Evolutionary conservation across 2,888 invertebrate species (phyloP).

Genomic region (Idaea biselata): DNA sequence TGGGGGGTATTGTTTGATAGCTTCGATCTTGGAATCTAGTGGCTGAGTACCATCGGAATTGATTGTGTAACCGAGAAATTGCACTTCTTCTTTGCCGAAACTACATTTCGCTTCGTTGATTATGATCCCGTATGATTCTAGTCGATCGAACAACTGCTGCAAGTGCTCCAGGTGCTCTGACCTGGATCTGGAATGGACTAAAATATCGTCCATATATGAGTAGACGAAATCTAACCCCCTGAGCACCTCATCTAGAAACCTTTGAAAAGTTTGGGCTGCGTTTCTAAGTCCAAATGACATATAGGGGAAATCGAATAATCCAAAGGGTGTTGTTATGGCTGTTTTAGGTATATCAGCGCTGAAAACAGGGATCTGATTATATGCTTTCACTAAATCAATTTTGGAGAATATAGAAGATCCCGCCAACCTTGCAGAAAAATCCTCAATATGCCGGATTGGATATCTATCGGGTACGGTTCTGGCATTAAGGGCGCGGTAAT

Average conservation of each 20-base stretch:
- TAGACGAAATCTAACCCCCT: constrained; percentile 39
- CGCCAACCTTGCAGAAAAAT: constrained; percentile 5
- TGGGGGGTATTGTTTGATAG: neutral
- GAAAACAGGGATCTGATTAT: constrained; percentile 47
- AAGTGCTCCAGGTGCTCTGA: constrained; percentile 23
- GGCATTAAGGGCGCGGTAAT: constrained; percentile 38
- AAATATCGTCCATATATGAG: too few relatives aligned
- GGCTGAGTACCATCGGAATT: constrained; percentile 4
- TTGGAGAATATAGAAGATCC: constrained; percentile 8
- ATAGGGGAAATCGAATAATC: constrained; percentile 38
- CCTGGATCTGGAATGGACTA: constrained; percentile 19
- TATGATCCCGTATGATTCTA: constrained; percentile 19
- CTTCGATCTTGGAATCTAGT: neutral
- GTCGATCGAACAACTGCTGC: constrained; percentile 14
- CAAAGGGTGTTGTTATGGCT: constrained; percentile 34
- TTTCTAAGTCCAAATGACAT: constrained; percentile 52
- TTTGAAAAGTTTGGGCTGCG: constrained; percentile 52
- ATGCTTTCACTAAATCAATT: constrained; percentile 32
- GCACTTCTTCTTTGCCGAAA: constrained; percentile 7
- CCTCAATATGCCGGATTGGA: constrained; percentile 22
- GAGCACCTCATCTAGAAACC: constrained; percentile 33
- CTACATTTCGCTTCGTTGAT: constrained; percentile 17
- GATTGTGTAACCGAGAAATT: constrained; percentile 9
- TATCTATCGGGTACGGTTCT: constrained; percentile 34
- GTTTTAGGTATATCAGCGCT: constrained; percentile 42